These are phyloP conservation scores for Hylaea fasciaria DNA, from an alignment of 2,888 invertebrate genomes.

Conservation along the genomic window DNA sequence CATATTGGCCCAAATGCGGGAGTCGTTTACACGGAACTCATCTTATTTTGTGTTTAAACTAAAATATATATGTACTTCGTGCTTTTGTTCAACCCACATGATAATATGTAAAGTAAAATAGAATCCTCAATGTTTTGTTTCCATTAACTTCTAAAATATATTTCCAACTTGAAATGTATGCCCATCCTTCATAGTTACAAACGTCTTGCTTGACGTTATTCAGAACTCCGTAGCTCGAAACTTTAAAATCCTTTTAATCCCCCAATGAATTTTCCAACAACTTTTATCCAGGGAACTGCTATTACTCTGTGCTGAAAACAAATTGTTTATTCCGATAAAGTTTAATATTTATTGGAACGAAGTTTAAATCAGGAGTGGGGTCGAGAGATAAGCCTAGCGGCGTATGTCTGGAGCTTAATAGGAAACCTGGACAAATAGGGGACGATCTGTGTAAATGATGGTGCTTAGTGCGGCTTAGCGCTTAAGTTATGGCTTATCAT, in stretches of 20 bases:
- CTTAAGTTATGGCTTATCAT: background rate
- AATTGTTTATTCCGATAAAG: constrained; percentile 41
- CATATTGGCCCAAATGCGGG: constrained; percentile 12
- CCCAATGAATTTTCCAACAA: constrained; percentile 25
- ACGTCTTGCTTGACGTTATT: constrained; percentile 16
- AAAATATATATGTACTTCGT: too few relatives aligned
- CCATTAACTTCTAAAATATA: background rate
- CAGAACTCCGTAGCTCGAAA: constrained; percentile 18
- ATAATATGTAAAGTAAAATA: too few relatives aligned
- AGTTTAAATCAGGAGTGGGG: constrained; percentile 25
- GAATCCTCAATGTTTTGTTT: too few relatives aligned
- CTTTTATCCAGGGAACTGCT: constrained; percentile 14
- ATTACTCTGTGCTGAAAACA: constrained; percentile 28
- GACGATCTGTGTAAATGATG: constrained; percentile 18
- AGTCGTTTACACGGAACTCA: constrained; percentile 1
- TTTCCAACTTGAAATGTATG: constrained; percentile 1
- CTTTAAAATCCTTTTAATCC: constrained; percentile 23
- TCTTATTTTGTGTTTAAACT: background rate
- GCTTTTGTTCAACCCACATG: too few relatives aligned
- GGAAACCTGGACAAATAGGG: constrained; percentile 23
- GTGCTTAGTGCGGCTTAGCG: constrained; percentile 10
- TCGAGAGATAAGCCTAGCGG: constrained; percentile 2
- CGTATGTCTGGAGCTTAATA: constrained; percentile 17
- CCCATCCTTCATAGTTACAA: background rate
- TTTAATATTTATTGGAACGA: constrained; percentile 40